Percentiles rank a stretch among this genome's conserved stretches.
phyloP scores from a whole-genome alignment of 1,140 invertebrate genomes.

The Trachymyrmex cornetzi region DNA sequence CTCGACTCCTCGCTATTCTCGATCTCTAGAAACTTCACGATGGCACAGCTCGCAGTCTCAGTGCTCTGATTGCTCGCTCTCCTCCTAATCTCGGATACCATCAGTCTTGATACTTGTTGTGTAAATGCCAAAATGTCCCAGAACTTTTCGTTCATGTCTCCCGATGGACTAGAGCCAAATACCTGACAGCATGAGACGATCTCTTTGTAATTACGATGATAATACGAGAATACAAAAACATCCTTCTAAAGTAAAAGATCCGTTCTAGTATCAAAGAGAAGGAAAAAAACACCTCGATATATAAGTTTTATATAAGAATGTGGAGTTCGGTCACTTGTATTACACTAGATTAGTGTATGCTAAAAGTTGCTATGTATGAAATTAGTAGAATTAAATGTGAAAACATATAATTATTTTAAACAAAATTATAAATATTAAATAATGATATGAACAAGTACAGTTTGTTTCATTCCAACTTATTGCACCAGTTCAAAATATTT shows the following conservation, averaged over 20 bases:
- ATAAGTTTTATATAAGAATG: too few relatives aligned
- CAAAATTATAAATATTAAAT: too few relatives aligned
- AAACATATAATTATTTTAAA: too few relatives aligned
- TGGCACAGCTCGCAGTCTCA: slow-evolving; percentile 97
- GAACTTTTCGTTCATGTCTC: slow-evolving; percentile 98
- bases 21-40: slow-evolving; percentile 98
- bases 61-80: slow-evolving; percentile 98
- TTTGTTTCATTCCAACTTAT: too few relatives aligned
- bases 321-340: too few relatives aligned
- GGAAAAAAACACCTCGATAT: background rate
- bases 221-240: background rate
- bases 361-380: too few relatives aligned
- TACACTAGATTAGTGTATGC: too few relatives aligned
- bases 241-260: background rate
- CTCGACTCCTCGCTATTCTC: slow-evolving; percentile 96
- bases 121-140: slow-evolving; percentile 97
- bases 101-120: slow-evolving; percentile 97
- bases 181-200: slow-evolving; percentile 88
- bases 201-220: background rate
- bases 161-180: slow-evolving; percentile 95
- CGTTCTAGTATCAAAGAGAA: background rate
- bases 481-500: too few relatives aligned
- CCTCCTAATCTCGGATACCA: slow-evolving; percentile 97
- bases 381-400: too few relatives aligned
- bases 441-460: too few relatives aligned